Evolutionary conservation across 2,888 invertebrate species (phyloP), one percentile per base, ranked within the genome.

Genomic region (Phalera bucephala): DNA sequence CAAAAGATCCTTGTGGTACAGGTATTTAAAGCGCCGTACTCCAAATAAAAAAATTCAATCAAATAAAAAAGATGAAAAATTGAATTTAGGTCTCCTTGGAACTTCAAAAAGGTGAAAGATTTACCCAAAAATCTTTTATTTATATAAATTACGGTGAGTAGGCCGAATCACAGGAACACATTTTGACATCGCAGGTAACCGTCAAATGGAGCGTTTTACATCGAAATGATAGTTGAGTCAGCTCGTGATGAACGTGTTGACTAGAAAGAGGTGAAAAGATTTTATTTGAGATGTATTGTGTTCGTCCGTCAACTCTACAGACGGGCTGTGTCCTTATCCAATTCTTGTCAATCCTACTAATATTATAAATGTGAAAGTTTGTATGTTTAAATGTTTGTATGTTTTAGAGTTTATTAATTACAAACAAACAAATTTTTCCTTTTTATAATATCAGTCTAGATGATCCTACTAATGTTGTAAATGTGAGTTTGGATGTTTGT

Each of bases 121-220:
- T 12, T 1, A 12, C 7, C 25, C 11, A 12, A 0, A 12, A 22
- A 22, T 8, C 12, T 2, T 25, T 12, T 25, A n/a, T n/a, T n/a
- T 25, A 12, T 25, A 25, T 25, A 11, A 25, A 25, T 25, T 12
- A 25, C 13, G 12, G 7, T 25, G 22, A 22, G 22, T 10, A 10
- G 9, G 9, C 6, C 5, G 13, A 25, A 25, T 25, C 12, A 13
- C 12, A 12, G 25, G 13, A 10, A 37, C 37, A 40, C 38, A 53
- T 41, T 40, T 38, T 47, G 40, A 44, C 43, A 41, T 28, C 35
- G 40, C n/a, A n/a, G n/a, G n/a, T 27, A 15, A 29, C 12, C 15
- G 40, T 47, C 30, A 42, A 55, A 55, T 53, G 58, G 33, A 23
- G 50, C 58, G 44, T 39, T 40, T 41, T 42, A 46, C 36, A 44